A percentile compares a stretch with the other conserved stretches of the same genome.
Evolutionary conservation across 2,888 invertebrate species (phyloP).

Genomic region (Heliothis peltigera): DNA sequence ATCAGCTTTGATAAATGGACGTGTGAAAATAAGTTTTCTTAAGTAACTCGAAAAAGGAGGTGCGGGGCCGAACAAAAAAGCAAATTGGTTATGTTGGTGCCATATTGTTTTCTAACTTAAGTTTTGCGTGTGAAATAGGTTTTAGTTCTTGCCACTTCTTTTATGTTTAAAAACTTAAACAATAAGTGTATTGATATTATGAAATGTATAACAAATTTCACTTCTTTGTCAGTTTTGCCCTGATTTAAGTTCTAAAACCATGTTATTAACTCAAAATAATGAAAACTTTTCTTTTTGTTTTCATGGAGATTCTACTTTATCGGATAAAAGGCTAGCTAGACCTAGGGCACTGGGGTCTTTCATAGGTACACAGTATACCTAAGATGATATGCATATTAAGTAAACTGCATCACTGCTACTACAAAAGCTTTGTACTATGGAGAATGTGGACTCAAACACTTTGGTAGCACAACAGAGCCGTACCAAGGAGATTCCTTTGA

Average conservation of each 20-base stretch:
- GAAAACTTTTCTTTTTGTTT: background rate
- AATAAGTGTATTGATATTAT: background rate
- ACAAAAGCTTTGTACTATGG: conserved; percentile 1
- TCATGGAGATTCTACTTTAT: background rate
- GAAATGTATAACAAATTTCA: too few species aligned
- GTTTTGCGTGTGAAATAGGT: conserved; percentile 37
- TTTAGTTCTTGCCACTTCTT: conserved; percentile 25
- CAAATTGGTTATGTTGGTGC: conserved; percentile 48
- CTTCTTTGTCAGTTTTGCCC: background rate
- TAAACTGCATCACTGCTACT: conserved; percentile 1
- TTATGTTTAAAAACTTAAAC: conserved; percentile 29
- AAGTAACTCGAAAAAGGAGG: conserved; percentile 35
- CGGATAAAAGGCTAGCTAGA: background rate
- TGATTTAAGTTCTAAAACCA: background rate
- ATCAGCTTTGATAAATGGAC: conserved; percentile 53
- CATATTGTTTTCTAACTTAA: conserved; percentile 53
- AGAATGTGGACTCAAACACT: background rate
- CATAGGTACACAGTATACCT: background rate
- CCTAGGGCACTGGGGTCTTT: background rate
- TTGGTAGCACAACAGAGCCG: background rate
- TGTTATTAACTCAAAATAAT: too few species aligned
- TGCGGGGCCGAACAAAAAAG: conserved; percentile 46
- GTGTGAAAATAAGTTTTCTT: conserved; percentile 54
- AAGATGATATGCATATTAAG: conserved; percentile 1
- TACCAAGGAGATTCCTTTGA: background rate